Evolutionary conservation across 2,113 vertebrate genomes (phyloP).

Genomic region (Chloropsis hardwickii): DNA sequence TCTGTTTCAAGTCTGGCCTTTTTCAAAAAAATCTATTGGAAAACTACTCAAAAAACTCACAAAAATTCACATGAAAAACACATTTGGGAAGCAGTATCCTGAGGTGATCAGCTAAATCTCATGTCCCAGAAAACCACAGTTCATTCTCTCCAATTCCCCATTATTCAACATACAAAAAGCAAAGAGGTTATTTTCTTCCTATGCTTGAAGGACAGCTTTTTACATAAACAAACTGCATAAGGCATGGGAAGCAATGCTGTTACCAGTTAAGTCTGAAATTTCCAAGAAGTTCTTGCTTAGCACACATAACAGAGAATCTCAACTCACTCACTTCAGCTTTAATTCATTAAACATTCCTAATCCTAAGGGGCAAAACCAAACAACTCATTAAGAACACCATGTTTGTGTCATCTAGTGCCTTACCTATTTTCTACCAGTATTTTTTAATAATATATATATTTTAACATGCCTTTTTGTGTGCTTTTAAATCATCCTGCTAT

Average conservation of each 20-base stretch:
- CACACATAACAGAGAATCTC: not conserved
- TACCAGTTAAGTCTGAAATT: not conserved
- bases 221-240: slow-evolving; percentile 25
- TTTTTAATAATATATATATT: not conserved
- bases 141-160: not conserved
- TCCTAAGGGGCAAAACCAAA: not conserved
- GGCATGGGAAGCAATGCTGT: not conserved
- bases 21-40: not conserved
- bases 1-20: not conserved
- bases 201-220: slow-evolving; percentile 7
- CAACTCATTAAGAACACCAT: not conserved
- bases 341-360: not conserved
- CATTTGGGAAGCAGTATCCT: not conserved
- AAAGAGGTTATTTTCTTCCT: not conserved
- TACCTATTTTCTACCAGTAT: not conserved
- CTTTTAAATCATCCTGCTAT: not conserved
- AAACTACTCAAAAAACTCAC: not conserved
- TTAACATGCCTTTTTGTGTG: not conserved
- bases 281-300: not conserved
- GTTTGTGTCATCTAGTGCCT: not conserved
- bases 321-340: not conserved
- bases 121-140: not conserved
- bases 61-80: not conserved
- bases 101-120: slow-evolving; percentile 1
- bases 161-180: not conserved